phyloP scores from a whole-genome alignment of 2,113 vertebrate species.

The Struthio camelus region DNA sequence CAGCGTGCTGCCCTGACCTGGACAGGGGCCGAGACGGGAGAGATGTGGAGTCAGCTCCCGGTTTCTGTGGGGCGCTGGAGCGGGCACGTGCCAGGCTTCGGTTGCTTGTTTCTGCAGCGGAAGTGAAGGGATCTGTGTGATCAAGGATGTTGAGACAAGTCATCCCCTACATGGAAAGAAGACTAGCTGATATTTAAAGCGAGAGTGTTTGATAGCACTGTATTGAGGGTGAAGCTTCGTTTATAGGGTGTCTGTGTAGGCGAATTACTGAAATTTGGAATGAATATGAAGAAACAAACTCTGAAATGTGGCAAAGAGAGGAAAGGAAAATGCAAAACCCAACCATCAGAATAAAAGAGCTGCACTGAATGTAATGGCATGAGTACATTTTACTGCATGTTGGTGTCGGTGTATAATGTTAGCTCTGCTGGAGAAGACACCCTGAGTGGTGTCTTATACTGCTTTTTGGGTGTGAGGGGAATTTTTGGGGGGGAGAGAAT shows the following conservation, averaged over 20 bases:
- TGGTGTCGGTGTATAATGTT: background rate
- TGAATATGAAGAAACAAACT: background rate
- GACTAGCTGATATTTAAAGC: background rate
- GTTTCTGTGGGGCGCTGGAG: background rate
- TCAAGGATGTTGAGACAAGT: rapidly evolving
- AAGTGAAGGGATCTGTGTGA: background rate
- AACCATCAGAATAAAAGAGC: background rate
- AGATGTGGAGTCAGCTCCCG: background rate
- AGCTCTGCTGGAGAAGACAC: background rate
- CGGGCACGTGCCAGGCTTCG: background rate
- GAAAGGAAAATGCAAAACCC: background rate
- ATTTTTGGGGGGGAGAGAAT: background rate
- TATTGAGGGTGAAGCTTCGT: background rate
- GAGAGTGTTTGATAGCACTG: background rate
- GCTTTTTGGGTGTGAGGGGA: background rate
- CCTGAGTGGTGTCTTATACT: background rate
- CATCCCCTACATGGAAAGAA: background rate
- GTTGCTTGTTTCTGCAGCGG: background rate
- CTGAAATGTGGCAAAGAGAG: background rate
- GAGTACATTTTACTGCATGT: no score
- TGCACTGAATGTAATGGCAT: no score
- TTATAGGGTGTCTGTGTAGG: background rate
- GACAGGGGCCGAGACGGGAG: background rate
- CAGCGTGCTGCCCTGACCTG: background rate
- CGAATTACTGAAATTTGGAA: background rate